phyloP scores from a whole-genome alignment of 2,888 invertebrate species.

The Neoscelio sp. region DNA sequence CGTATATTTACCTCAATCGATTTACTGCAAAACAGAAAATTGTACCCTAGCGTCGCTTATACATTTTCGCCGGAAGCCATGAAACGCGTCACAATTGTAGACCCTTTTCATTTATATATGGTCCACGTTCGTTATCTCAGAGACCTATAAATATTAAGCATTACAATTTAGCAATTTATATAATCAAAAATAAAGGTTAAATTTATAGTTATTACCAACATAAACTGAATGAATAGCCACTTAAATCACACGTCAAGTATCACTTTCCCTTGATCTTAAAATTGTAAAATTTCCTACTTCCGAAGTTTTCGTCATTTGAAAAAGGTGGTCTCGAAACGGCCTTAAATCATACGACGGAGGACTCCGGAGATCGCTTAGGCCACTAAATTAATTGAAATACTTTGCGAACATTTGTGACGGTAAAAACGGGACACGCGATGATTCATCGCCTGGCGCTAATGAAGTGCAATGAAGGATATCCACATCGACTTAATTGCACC shows the following conservation, averaged over 20 bases:
- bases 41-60: conserved; percentile 19
- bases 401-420: conserved; percentile 54
- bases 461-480: conserved; percentile 60
- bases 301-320: neutral
- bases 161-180: conserved; percentile 18
- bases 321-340: conserved; percentile 1
- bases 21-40: conserved; percentile 43
- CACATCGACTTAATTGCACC: conserved; percentile 56
- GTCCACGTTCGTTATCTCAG: neutral
- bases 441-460: conserved; percentile 51
- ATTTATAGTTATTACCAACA: too few relatives aligned
- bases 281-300: conserved; percentile 24
- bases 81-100: conserved; percentile 26
- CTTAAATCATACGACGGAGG: conserved; percentile 29
- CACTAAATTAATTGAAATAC: conserved; percentile 63
- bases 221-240: too few relatives aligned
- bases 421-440: conserved; percentile 46
- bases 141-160: conserved; percentile 21
- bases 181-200: too few relatives aligned
- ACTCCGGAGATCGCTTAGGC: conserved; percentile 25
- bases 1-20: conserved; percentile 17
- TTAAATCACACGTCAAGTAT: too few relatives aligned
- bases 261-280: conserved; percentile 7
- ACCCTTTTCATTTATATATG: conserved; percentile 1
- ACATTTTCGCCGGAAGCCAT: conserved; percentile 30